A percentile compares a stretch with the other conserved stretches of the same genome.
Conservation (phyloP, 2,797 vertebrate species). For the Limosa lapponica region DNA sequence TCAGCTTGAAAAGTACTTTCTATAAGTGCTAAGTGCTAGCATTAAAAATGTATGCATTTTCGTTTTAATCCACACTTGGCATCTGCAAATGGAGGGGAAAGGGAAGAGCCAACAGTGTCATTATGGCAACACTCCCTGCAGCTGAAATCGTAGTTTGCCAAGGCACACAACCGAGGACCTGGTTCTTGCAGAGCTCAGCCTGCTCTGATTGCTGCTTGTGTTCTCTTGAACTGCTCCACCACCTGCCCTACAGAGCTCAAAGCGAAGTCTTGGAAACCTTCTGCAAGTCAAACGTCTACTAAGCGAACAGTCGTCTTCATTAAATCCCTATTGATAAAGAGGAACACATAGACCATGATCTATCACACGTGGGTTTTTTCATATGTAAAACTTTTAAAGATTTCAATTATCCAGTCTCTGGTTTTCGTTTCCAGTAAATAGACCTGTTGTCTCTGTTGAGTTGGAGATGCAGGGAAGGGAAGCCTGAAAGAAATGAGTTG, state of each 20-base stretch:
- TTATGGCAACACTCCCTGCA: neutral
- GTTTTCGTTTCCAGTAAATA: neutral
- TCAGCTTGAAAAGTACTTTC: constrained; percentile 40
- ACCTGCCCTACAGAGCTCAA: neutral
- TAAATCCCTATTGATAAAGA: neutral
- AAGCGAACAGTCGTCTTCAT: neutral
- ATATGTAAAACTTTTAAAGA: neutral
- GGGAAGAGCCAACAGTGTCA: neutral
- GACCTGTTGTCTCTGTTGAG: neutral
- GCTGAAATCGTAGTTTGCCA: neutral
- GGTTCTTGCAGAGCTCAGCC: neutral
- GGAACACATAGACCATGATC: neutral
- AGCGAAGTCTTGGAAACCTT: neutral
- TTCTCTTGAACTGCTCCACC: neutral
- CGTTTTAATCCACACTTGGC: neutral
- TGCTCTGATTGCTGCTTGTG: neutral
- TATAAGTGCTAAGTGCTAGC: constrained; percentile 34
- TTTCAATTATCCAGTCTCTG: neutral
- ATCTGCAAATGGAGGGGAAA: neutral
- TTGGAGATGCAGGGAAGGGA: neutral
- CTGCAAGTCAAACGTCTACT: neutral
- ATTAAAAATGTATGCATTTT: constrained; percentile 66
- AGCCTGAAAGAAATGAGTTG: neutral
- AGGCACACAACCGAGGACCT: neutral
- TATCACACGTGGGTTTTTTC: neutral